phyloP scores from a whole-genome alignment of 2,113 vertebrate species.

The Sinocyclocheilus anshuiensis region DNA sequence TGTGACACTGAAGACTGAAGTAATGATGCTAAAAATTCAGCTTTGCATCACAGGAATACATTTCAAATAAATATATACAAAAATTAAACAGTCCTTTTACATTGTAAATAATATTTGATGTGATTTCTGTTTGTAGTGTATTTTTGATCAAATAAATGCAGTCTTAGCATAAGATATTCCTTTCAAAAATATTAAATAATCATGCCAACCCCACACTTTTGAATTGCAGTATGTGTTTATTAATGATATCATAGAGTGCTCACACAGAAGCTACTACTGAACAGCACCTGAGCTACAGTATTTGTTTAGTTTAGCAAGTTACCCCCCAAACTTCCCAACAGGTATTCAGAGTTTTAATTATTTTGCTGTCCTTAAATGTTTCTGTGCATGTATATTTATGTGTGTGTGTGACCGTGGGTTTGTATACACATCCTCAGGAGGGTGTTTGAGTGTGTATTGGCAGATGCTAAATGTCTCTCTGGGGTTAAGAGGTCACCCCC shows the following conservation, averaged over 20 bases:
- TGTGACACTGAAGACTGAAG: background rate
- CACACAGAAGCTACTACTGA: background rate
- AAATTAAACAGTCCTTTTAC: background rate
- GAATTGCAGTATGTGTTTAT: background rate
- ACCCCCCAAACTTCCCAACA: background rate
- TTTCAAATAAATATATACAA: no score
- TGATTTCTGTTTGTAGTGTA: background rate
- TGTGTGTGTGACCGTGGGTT: background rate
- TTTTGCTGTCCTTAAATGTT: background rate
- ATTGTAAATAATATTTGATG: background rate
- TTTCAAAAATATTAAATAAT: background rate
- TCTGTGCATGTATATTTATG: slow-evolving; percentile 1
- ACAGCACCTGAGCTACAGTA: background rate
- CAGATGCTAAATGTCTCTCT: slow-evolving; percentile 25
- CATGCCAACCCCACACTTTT: background rate
- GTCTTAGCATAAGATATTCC: background rate
- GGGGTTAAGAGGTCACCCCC: background rate
- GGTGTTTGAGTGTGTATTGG: background rate
- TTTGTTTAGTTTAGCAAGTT: background rate
- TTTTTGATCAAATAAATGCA: background rate
- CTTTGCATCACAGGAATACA: background rate
- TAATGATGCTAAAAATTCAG: background rate
- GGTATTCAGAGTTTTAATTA: background rate
- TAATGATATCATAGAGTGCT: no score
- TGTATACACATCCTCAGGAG: background rate